Percentiles rank a stretch among this genome's conserved stretches.
phyloP scores from a whole-genome alignment of 2,113 vertebrate genomes.

The Brachyhypopomus gauderio region DNA sequence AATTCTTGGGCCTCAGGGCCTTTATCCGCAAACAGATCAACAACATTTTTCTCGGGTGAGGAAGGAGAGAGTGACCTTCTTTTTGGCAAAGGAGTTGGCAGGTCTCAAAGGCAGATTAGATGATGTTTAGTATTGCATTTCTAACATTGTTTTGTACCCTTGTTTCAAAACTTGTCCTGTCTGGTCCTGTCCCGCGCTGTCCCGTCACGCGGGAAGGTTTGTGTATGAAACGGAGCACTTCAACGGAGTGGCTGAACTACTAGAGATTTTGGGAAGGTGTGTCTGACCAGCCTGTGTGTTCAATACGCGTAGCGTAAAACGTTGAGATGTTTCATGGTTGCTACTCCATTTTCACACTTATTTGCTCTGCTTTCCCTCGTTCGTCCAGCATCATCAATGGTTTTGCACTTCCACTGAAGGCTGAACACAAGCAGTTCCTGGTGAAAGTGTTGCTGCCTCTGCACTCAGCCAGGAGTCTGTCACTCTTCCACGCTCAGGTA shows the following conservation, averaged over 20 bases:
- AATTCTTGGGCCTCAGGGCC: slow-evolving; percentile 99
- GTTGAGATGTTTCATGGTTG: not conserved
- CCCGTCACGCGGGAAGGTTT: slow-evolving; percentile 79
- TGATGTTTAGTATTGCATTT: not conserved
- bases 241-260: slow-evolving; percentile 97
- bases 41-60: slow-evolving; percentile 99
- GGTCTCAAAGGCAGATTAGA: not conserved
- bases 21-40: slow-evolving; percentile 99
- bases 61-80: slow-evolving; percentile 22
- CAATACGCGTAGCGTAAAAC: not conserved
- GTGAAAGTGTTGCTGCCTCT: slow-evolving; percentile 98
- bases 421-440: slow-evolving; percentile 99
- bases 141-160: not conserved
- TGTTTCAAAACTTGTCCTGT: slow-evolving; percentile 35
- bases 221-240: slow-evolving; percentile 99
- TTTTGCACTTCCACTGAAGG: slow-evolving; percentile 98
- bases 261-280: slow-evolving; percentile 99
- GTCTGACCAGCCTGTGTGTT: not conserved
- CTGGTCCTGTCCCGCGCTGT: not conserved
- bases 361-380: not conserved
- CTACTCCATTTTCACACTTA: not conserved
- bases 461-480: slow-evolving; percentile 96
- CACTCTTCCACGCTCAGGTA: slow-evolving; percentile 99
- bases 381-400: slow-evolving; percentile 97
- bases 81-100: not conserved